Conservation (phyloP, 2,888 invertebrate genomes). For the Yponomeuta cagnagella region DNA sequence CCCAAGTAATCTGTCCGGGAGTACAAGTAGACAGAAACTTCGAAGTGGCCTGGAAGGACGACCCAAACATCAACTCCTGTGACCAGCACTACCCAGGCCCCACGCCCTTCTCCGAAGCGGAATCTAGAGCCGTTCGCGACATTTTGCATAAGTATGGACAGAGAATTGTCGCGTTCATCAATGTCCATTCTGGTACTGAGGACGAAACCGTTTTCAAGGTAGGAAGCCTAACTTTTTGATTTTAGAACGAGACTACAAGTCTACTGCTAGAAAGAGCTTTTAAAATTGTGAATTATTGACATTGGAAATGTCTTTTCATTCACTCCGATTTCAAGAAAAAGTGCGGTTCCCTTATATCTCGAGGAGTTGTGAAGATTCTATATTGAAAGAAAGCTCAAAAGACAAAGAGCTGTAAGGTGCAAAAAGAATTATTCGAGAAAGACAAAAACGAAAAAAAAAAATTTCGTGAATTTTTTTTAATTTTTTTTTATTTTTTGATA, state of each 20-base stretch:
- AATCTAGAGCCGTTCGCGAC: constrained; percentile 46
- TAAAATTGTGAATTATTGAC: not conserved
- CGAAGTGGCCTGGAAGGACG: constrained; percentile 48
- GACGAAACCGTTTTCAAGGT: constrained; percentile 36
- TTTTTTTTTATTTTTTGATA: no score
- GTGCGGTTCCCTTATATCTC: no score
- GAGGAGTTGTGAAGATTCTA: no score
- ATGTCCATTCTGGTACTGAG: constrained; percentile 48
- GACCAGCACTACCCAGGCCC: constrained; percentile 49
- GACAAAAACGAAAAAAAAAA: no score
- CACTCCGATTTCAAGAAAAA: no score
- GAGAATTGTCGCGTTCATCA: constrained; percentile 50
- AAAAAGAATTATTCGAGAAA: no score
- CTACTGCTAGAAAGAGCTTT: not conserved
- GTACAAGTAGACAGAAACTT: constrained; percentile 59
- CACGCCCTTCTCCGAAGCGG: constrained; percentile 50
- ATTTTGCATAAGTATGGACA: constrained; percentile 51
- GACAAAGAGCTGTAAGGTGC: no score
- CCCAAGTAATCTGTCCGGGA: constrained; percentile 47
- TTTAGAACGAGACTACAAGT: not conserved
- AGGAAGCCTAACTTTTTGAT: constrained; percentile 4
- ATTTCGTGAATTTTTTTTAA: no score
- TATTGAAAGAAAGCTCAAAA: no score
- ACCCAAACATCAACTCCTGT: constrained; percentile 37
- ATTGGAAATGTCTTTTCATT: not conserved